Conservation (phyloP, 2,113 vertebrate species). For the Lampris incognitus region DNA sequence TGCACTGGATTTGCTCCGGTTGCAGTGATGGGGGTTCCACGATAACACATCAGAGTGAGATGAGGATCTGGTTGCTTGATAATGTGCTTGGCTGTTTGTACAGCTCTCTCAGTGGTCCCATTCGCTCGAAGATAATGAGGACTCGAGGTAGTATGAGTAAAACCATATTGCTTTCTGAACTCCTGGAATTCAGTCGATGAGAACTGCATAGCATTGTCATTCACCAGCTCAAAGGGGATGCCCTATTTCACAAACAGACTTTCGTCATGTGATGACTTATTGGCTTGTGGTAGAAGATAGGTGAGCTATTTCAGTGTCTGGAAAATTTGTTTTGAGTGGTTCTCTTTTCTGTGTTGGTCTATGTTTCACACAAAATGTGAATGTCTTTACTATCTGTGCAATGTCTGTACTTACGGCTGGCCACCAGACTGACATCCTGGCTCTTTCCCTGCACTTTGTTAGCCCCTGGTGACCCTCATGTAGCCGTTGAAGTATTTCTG, state of each 20-base stretch:
- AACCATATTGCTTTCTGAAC: slow-evolving; percentile 1
- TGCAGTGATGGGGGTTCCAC: background rate
- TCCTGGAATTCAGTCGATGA: slow-evolving; percentile 19
- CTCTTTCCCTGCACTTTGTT: too few relatives aligned
- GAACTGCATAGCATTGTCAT: slow-evolving; percentile 30
- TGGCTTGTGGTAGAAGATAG: slow-evolving; percentile 2
- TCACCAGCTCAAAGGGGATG: slow-evolving; percentile 23
- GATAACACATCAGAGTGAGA: slow-evolving; percentile 20
- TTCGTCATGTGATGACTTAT: slow-evolving; percentile 16
- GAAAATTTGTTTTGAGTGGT: slow-evolving; percentile 2
- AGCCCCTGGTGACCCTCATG: too few relatives aligned
- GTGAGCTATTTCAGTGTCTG: slow-evolving; percentile 20
- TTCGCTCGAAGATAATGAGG: slow-evolving; percentile 31
- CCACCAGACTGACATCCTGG: too few relatives aligned
- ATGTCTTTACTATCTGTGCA: too few relatives aligned
- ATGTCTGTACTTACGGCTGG: too few relatives aligned
- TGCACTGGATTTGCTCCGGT: background rate
- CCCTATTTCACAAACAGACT: slow-evolving; percentile 30
- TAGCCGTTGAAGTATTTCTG: too few relatives aligned
- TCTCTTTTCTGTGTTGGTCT: too few relatives aligned
- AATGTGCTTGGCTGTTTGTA: slow-evolving; percentile 19
- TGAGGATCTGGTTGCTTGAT: slow-evolving; percentile 25
- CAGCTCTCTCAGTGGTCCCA: slow-evolving; percentile 20
- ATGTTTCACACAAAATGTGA: background rate
- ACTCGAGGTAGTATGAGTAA: slow-evolving; percentile 9